Evolutionary conservation across 1,140 invertebrate species (phyloP).

Genomic region (Drosophila rhopaloa): DNA sequence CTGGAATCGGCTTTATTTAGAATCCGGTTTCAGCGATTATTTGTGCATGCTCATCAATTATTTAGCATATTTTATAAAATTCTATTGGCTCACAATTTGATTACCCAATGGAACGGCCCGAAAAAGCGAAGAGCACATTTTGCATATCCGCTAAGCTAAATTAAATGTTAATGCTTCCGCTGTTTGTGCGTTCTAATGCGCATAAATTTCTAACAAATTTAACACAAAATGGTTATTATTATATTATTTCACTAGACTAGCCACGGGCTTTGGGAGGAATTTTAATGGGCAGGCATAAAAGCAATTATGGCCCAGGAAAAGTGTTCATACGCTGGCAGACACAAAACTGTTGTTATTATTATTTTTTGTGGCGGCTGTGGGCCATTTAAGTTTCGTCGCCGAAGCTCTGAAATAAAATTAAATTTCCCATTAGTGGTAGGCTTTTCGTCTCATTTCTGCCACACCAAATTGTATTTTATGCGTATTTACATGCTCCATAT

Average conservation of each 20-base stretch:
- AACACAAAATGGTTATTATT: conserved; percentile 76
- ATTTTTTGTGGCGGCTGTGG: conserved; percentile 18
- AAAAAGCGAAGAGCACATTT: conserved; percentile 22
- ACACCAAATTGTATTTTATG: conserved; percentile 56
- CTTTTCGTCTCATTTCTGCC: conserved; percentile 64
- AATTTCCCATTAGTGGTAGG: conserved; percentile 76
- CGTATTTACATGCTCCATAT: conserved; percentile 39
- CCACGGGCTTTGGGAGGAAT: conserved; percentile 23
- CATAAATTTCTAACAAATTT: conserved; percentile 71
- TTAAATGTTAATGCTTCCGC: conserved; percentile 47
- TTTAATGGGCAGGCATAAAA: conserved; percentile 66
- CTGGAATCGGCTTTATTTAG: neutral
- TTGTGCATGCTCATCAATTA: conserved; percentile 18
- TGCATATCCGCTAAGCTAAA: conserved; percentile 46
- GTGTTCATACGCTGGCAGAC: conserved; percentile 32
- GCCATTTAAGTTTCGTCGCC: conserved; percentile 55
- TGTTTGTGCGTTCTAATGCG: conserved; percentile 12
- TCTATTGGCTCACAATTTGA: conserved; percentile 12
- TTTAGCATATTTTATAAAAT: conserved; percentile 44
- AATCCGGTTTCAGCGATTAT: conserved; percentile 14
- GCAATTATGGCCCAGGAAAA: conserved; percentile 68
- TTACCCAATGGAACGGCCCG: conserved; percentile 9
- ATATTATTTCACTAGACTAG: conserved; percentile 61
- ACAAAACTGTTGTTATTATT: conserved; percentile 65
- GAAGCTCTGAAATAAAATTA: conserved; percentile 71